These are phyloP conservation scores for Pygmarrhopalites habei DNA, from an alignment of 1,140 invertebrate genomes.

Conservation along the genomic window DNA sequence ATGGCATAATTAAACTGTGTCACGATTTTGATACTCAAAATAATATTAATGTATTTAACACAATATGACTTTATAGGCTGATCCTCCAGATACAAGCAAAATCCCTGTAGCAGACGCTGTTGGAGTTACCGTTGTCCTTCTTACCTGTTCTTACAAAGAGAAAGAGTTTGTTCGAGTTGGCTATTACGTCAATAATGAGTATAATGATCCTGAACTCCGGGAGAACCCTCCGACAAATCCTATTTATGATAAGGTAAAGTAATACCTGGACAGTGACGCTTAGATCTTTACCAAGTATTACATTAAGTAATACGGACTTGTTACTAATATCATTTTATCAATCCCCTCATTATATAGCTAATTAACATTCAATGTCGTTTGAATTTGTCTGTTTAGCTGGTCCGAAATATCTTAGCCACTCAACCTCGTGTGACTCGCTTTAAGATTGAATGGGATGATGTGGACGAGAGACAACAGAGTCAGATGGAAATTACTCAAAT, in stretches of 20 bases:
- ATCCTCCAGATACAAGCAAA: slow-evolving; percentile 83
- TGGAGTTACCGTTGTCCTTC: slow-evolving; percentile 91
- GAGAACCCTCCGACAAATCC: slow-evolving; percentile 91
- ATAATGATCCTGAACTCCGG: slow-evolving; percentile 81
- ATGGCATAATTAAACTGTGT: too few relatives aligned
- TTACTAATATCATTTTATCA: too few relatives aligned
- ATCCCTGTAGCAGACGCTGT: slow-evolving; percentile 93
- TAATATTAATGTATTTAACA: not conserved
- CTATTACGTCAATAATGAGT: slow-evolving; percentile 99
- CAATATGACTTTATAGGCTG: slow-evolving; percentile 62
- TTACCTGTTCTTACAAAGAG: slow-evolving; percentile 86
- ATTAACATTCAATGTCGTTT: too few relatives aligned
- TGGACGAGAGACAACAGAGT: not conserved
- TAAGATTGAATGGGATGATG: slow-evolving; percentile 95
- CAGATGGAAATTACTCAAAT: not conserved
- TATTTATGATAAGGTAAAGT: slow-evolving; percentile 77
- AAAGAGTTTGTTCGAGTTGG: slow-evolving; percentile 96
- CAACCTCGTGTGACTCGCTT: slow-evolving; percentile 92
- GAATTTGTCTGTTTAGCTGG: slow-evolving; percentile 53
- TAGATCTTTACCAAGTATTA: not conserved
- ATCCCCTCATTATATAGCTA: too few relatives aligned
- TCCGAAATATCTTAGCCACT: slow-evolving; percentile 86
- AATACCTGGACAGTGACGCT: too few relatives aligned
- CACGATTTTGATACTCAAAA: too few relatives aligned
- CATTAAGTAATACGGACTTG: not conserved